Percentiles rank a stretch among this genome's conserved stretches.
These are phyloP conservation scores for Apotomis turbidana DNA, from an alignment of 2,888 invertebrate species.

Conservation along the genomic window DNA sequence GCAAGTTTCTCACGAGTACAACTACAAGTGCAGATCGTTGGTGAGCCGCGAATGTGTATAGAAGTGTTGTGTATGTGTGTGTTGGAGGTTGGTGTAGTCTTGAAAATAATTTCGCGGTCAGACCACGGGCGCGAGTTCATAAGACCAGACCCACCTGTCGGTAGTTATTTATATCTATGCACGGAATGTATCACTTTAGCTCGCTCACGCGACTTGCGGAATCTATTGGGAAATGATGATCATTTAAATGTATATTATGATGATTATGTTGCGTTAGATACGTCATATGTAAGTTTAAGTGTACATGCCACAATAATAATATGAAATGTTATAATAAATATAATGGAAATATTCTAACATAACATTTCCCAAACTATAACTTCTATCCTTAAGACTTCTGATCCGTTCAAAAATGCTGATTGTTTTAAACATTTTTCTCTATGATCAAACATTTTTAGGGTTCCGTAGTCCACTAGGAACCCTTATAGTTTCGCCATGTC, in stretches of 20 bases:
- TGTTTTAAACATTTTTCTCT: too few species aligned
- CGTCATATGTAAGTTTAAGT: too few species aligned
- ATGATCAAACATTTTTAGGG: too few species aligned
- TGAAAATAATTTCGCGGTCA: slow-evolving; percentile 85
- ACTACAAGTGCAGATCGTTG: slow-evolving; percentile 71
- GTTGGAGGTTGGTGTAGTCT: slow-evolving; percentile 80
- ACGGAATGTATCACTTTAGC: slow-evolving; percentile 68
- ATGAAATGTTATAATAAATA: too few species aligned
- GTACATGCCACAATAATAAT: too few species aligned
- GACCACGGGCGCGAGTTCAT: slow-evolving; percentile 79
- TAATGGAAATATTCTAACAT: too few species aligned
- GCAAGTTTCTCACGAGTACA: slow-evolving; percentile 82
- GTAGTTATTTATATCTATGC: slow-evolving; percentile 82
- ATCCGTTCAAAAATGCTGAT: too few species aligned
- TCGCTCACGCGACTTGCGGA: neutral
- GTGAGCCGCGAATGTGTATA: slow-evolving; percentile 74
- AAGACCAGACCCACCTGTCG: slow-evolving; percentile 81
- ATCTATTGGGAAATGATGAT: neutral
- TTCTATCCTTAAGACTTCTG: too few species aligned
- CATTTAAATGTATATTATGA: neutral
- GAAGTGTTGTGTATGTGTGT: slow-evolving; percentile 60
- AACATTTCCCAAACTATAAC: too few species aligned
- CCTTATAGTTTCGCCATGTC: too few species aligned
- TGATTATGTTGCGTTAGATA: too few species aligned
- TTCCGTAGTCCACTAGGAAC: too few species aligned